Evolutionary conservation across 2,113 vertebrate species (phyloP), one percentile per base, ranked within the genome.

Genomic region (Onychorhynchus coronatus): DNA sequence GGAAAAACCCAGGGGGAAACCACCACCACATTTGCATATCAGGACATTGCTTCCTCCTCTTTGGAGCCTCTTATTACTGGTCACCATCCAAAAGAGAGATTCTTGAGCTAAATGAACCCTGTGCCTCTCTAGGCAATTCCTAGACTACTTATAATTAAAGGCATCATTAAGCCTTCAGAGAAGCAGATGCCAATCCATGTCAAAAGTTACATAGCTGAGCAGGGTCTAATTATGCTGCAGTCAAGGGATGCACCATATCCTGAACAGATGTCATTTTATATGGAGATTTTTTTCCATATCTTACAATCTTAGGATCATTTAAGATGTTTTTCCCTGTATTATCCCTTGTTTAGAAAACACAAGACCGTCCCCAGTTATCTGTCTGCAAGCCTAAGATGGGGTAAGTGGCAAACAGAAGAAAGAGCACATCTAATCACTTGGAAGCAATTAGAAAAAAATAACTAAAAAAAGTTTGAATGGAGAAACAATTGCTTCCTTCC

Each of bases 81-180:
- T 93, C 63, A 58, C 42, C 72, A 88, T 88, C 63, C 83, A 88
- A 89, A 83, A 67, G 63, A 88, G 71, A 92, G 46, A 92, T 42
- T 74, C 91, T 86, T 66, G 86, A 96, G 65, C 65, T 91, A 84
- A 93, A 93, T 50, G 88, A 90, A 89, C 47, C 86, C 52, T 46
- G 13, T 35, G 46, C 59, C 75, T 94, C 88, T 94, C 79, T 28
- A 93, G 50, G 59, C 95, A 95, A 63, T 83, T 95, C 86, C 82
- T 79, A 59, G 52, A 66, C 77, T 80, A 66, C 68, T 91, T 77
- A 35, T 23, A 94, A 97, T 93, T 93, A 95, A 92, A 95, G 73
- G 86, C 79, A 88, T 76, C 76, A 91, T 90, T 92, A 94, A 91
- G 50, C 86, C 68, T 88, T 88, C 79, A 91, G 73, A 93, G 63